Evolutionary conservation across 2,113 vertebrate genomes (phyloP), one percentile per base, ranked within the genome.

Genomic region (Cyrtonyx montezumae): DNA sequence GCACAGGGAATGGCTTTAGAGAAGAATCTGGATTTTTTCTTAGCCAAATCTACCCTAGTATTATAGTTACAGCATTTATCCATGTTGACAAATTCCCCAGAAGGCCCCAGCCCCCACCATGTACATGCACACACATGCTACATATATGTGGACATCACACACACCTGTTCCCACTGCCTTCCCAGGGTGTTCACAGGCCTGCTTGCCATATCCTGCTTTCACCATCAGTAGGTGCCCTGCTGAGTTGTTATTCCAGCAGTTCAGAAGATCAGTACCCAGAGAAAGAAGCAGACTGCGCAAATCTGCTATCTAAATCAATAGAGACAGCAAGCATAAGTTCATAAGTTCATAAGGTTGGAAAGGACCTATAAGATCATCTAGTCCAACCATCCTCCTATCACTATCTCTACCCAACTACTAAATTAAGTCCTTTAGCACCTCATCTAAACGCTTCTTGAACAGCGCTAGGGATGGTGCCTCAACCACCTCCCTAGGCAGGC

Each of bases 21-120:
- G 53, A 65, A 89, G 28, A 87, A 10, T 22, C 15, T 42, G 16
- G 2, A 1, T 2, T 1, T 15, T 61, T 66, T 51, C 23, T 5
- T 3, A 15, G 26, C 15, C 93, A 32, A 11, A 30, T 51, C 32
- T 84, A 34, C 30, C 8, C 40, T 61, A 32, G 8, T 65, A 22
- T 79, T 71, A 32, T 55, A 63, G 13, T 59, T 55, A 59, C 32
- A 36, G 25, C 32, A 55, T 78, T 69, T 58, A 37, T 81, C 62
- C 46, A 17, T 30, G 11, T n/a, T 79, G 74, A 81, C 37, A 68
- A 36, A 61, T 55, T 70, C 56, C 73, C 45, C 0, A 0, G 11
- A 3, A 34, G 23, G 14, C 40, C 25, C 23, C 37, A 59, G 62
- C 11, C 9, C 21, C n/a, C 43, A 49, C 61, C 37, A 66, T 30